A percentile compares a stretch with the other conserved stretches of the same genome.
Evolutionary conservation across 2,113 vertebrate species (phyloP).

Genomic region (Lepus americanus): DNA sequence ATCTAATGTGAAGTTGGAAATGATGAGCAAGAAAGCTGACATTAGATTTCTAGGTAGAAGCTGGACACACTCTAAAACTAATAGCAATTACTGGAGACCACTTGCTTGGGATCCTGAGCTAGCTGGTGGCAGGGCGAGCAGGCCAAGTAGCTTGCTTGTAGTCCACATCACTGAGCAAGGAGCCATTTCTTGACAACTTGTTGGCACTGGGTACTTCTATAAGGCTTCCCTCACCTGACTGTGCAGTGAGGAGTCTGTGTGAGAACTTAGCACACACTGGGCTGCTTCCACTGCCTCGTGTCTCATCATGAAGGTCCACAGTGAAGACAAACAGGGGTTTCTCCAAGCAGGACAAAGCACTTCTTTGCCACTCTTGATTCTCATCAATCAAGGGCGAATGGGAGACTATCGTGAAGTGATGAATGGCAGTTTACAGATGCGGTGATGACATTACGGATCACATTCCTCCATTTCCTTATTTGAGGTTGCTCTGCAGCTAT

Average conservation of each 20-base stretch:
- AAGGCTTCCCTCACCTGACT: conserved; percentile 84
- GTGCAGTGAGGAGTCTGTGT: conserved; percentile 86
- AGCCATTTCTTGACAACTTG: conserved; percentile 82
- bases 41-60: not conserved
- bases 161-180: conserved; percentile 69
- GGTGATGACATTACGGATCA: conserved; percentile 83
- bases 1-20: conserved; percentile 79
- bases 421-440: conserved; percentile 84
- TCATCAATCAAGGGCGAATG: conserved; percentile 87
- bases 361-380: conserved; percentile 86
- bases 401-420: conserved; percentile 82
- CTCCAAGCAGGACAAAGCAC: conserved; percentile 85
- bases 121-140: not conserved
- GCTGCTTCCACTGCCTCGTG: conserved; percentile 82
- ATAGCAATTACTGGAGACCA: no score
- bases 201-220: conserved; percentile 85
- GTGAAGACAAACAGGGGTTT: conserved; percentile 85
- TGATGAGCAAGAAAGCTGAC: conserved; percentile 75
- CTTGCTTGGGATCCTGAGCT: not conserved
- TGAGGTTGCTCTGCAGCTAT: conserved; percentile 78
- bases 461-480: conserved; percentile 84
- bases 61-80: not conserved
- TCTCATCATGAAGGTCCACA: conserved; percentile 87
- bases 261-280: conserved; percentile 84
- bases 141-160: conserved; percentile 67